These are phyloP conservation scores for Drosophila erecta DNA, from an alignment of 1,140 invertebrate species.

Conservation along the genomic window DNA sequence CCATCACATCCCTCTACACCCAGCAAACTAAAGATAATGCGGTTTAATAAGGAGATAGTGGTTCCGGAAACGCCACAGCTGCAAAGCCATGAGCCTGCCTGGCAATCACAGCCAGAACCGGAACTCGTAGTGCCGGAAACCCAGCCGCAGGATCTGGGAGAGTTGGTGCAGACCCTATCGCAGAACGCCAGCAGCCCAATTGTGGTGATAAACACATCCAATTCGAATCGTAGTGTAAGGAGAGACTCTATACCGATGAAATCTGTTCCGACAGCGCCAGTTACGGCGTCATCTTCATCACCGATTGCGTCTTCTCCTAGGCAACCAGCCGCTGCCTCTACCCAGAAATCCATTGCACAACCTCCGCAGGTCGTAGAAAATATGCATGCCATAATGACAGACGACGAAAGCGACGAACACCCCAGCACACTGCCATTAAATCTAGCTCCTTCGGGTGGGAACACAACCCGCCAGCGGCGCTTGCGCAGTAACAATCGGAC, in stretches of 20 bases:
- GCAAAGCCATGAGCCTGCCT: background rate
- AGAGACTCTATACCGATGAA: background rate
- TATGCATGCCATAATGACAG: slow-evolving; percentile 52
- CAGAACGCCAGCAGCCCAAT: slow-evolving; percentile 22
- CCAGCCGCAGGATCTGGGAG: slow-evolving; percentile 31
- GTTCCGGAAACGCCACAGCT: slow-evolving; percentile 26
- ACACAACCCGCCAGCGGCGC: slow-evolving; percentile 13
- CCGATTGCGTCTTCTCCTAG: slow-evolving; percentile 7
- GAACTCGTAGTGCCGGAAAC: slow-evolving; percentile 63
- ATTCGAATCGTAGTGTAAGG: background rate
- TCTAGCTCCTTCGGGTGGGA: slow-evolving; percentile 44
- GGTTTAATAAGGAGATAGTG: background rate
- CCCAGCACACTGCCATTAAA: slow-evolving; percentile 45
- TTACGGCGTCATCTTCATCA: background rate
- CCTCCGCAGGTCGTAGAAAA: background rate
- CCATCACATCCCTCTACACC: slow-evolving; percentile 2
- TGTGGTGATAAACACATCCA: slow-evolving; percentile 20
- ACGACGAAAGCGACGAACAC: slow-evolving; percentile 65
- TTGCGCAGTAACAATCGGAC: slow-evolving; percentile 1
- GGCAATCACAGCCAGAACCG: slow-evolving; percentile 5
- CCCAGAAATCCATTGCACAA: slow-evolving; percentile 14
- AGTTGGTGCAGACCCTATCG: slow-evolving; percentile 39
- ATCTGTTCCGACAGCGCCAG: background rate
- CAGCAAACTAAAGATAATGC: slow-evolving; percentile 12
- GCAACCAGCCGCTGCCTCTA: background rate